Conservation (phyloP, 1,140 invertebrate genomes). For the Nasonia giraulti region DNA sequence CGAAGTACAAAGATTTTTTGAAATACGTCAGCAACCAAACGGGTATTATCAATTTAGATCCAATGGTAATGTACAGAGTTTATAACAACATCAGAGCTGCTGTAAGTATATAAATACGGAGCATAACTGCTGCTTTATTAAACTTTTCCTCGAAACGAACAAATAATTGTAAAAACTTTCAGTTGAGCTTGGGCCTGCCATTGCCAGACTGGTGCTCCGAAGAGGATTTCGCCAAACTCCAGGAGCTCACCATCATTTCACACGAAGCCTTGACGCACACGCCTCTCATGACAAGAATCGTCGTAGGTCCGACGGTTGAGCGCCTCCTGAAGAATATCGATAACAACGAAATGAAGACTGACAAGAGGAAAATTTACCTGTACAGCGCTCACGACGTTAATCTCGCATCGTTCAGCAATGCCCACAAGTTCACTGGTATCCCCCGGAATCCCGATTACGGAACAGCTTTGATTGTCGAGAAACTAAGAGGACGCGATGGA, state of each 20-base stretch:
- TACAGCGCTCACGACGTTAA: constrained; percentile 2
- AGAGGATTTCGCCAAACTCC: not conserved
- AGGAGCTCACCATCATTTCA: not conserved
- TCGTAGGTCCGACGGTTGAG: not conserved
- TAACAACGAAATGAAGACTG: not conserved
- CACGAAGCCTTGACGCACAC: not conserved
- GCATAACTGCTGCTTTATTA: not conserved
- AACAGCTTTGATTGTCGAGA: not conserved
- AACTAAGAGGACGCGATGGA: not conserved
- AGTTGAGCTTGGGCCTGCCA: not conserved
- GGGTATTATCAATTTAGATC: too few relatives aligned
- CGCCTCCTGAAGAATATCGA: not conserved
- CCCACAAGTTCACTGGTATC: not conserved
- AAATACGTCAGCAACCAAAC: not conserved
- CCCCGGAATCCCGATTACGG: not conserved
- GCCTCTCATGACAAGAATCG: not conserved
- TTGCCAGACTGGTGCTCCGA: constrained; percentile 4
- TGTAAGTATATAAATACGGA: not conserved
- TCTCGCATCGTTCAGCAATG: not conserved
- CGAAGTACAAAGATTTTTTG: not conserved
- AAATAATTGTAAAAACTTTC: too few relatives aligned
- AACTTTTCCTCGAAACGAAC: not conserved
- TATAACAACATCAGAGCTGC: not conserved
- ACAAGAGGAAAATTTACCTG: not conserved
- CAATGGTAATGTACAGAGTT: too few relatives aligned